phyloP scores from a whole-genome alignment of 2,888 invertebrate genomes.

The Amphiduros pacificus region DNA sequence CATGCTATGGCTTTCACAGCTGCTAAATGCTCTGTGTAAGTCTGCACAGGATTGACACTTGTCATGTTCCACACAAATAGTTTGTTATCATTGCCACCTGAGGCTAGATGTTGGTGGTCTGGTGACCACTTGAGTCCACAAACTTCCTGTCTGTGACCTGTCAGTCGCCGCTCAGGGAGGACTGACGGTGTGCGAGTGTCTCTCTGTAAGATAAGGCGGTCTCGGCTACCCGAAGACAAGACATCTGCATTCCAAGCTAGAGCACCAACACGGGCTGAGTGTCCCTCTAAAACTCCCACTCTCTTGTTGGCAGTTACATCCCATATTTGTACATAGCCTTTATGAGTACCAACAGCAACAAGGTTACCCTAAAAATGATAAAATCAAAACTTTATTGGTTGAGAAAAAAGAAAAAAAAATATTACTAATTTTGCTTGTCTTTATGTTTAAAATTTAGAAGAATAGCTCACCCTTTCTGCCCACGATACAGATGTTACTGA shows the following conservation, averaged over 20 bases:
- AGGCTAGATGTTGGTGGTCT: conserved; percentile 94
- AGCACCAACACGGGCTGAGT: conserved; percentile 77
- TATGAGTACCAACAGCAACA: conserved; percentile 97
- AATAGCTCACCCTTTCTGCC: conserved; percentile 77
- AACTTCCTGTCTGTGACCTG: conserved; percentile 89
- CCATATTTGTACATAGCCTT: conserved; percentile 95
- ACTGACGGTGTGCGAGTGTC: conserved; percentile 72
- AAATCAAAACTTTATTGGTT: background rate
- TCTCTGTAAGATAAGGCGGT: conserved; percentile 88
- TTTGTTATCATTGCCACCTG: conserved; percentile 97
- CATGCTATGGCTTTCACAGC: conserved; percentile 77
- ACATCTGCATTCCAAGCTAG: conserved; percentile 98
- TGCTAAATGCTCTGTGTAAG: conserved; percentile 61
- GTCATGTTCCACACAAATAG: conserved; percentile 78
- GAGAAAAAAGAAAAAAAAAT: background rate
- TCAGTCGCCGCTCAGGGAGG: conserved; percentile 62
- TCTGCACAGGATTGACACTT: conserved; percentile 63
- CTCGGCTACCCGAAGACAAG: conserved; percentile 91
- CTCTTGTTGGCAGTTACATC: conserved; percentile 93
- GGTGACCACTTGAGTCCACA: conserved; percentile 99
- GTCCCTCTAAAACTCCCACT: conserved; percentile 87
- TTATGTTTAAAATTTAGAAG: background rate
- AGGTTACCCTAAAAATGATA: conserved; percentile 72
- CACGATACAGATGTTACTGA: conserved; percentile 98
- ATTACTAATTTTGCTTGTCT: background rate